Conservation (phyloP, 2,888 invertebrate species). For the Dione vanillae region DNA sequence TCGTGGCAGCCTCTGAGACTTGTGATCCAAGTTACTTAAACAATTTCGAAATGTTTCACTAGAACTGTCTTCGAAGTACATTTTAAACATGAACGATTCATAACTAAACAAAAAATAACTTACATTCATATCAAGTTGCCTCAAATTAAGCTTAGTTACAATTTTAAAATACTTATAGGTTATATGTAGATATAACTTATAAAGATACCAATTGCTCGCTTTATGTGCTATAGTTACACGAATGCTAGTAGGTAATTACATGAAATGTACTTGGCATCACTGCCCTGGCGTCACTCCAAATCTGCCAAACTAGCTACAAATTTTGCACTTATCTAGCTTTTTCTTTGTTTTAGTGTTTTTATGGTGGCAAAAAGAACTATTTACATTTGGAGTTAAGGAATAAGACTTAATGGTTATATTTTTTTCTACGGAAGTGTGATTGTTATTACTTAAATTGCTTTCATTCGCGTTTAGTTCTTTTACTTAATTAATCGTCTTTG, state of each 20-base stretch:
- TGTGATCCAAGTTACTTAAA: too few relatives aligned
- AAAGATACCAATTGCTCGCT: conserved; percentile 1
- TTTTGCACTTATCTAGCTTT: conserved; percentile 14
- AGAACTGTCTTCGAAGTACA: too few relatives aligned
- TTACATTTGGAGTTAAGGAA: background rate
- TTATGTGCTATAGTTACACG: conserved; percentile 2
- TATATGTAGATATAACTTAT: background rate
- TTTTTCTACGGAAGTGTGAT: background rate
- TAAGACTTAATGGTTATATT: background rate
- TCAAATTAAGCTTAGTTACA: background rate
- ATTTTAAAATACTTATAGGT: background rate
- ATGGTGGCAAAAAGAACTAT: background rate
- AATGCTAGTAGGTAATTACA: conserved; percentile 10
- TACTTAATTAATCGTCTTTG: too few relatives aligned
- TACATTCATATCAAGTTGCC: too few relatives aligned
- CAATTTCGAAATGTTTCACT: too few relatives aligned
- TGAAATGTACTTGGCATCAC: conserved; percentile 19
- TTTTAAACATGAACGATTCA: too few relatives aligned
- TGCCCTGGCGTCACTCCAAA: conserved; percentile 27
- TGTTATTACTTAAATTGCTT: too few relatives aligned
- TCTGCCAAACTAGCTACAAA: background rate
- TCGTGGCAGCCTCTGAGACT: too few relatives aligned
- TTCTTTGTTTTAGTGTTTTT: conserved; percentile 16
- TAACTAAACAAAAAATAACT: too few relatives aligned
- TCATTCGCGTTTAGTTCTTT: too few relatives aligned